These are phyloP conservation scores for Carterocephalus palaemon DNA, from an alignment of 2,888 invertebrate species.

Conservation along the genomic window DNA sequence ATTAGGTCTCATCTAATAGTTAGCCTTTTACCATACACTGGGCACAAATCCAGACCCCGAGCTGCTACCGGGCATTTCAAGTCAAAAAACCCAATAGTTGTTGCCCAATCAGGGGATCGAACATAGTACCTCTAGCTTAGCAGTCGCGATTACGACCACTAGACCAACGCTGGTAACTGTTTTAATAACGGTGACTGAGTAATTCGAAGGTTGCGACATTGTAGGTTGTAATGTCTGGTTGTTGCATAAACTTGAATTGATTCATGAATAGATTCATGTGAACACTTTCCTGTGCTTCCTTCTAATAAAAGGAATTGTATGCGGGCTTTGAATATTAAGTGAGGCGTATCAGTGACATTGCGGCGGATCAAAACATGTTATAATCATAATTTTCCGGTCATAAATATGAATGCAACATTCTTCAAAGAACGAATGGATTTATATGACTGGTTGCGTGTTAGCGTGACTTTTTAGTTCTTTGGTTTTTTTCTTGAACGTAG, in stretches of 20 bases:
- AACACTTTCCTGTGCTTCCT: slow-evolving; percentile 14
- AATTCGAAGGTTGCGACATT: neutral
- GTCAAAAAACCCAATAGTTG: too few species aligned
- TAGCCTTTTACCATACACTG: too few species aligned
- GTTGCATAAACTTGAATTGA: slow-evolving; percentile 5
- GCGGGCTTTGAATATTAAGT: slow-evolving; percentile 42
- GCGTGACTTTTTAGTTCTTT: too few species aligned
- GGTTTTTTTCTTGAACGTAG: too few species aligned
- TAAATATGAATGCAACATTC: slow-evolving; percentile 72
- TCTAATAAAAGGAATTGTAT: slow-evolving; percentile 31
- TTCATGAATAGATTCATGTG: slow-evolving; percentile 8
- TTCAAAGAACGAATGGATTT: slow-evolving; percentile 39
- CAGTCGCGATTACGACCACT: too few species aligned
- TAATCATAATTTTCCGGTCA: slow-evolving; percentile 71
- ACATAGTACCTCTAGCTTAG: too few species aligned
- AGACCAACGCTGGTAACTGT: too few species aligned
- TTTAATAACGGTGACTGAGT: neutral
- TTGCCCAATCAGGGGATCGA: too few species aligned
- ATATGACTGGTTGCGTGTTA: slow-evolving; percentile 16
- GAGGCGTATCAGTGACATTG: slow-evolving; percentile 54
- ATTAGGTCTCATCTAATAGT: too few species aligned
- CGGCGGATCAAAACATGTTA: slow-evolving; percentile 62
- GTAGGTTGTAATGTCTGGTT: slow-evolving; percentile 2
- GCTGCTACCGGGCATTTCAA: too few species aligned
- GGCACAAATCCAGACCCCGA: too few species aligned